Percentiles rank a stretch among this genome's conserved stretches.
phyloP scores from a whole-genome alignment of 2,797 vertebrate genomes.

The Sphenodon punctatus region DNA sequence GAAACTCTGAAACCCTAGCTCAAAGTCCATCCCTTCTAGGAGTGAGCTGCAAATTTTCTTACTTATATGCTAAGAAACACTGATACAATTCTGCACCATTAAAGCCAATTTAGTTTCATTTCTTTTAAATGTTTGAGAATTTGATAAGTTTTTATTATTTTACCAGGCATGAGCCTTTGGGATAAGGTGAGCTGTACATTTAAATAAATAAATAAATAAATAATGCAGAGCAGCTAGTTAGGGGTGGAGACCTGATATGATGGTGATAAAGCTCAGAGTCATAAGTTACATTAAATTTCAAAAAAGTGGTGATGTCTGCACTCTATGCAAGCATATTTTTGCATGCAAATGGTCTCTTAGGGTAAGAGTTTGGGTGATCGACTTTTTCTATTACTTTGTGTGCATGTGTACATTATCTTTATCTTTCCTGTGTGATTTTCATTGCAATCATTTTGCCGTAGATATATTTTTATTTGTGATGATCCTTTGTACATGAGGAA shows the following conservation, averaged over 20 bases:
- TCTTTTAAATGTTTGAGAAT: no score
- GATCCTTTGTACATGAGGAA: background rate
- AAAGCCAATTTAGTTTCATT: no score
- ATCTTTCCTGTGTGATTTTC: background rate
- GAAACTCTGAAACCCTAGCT: no score
- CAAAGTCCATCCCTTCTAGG: no score
- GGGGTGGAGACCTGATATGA: no score
- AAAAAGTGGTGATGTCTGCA: background rate
- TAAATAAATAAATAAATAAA: background rate
- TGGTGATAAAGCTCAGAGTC: background rate
- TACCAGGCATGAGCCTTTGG: no score
- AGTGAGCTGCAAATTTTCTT: no score
- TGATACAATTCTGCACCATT: no score
- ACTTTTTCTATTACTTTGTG: background rate
- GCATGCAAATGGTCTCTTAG: background rate
- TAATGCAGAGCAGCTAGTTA: no score
- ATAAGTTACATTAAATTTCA: background rate
- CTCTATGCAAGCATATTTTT: background rate
- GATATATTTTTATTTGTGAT: conserved; percentile 2
- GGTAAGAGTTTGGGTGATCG: background rate
- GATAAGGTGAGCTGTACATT: background rate
- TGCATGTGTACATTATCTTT: background rate
- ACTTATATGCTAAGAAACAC: no score
- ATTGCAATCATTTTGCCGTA: background rate
- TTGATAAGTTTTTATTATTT: no score